Base-by-base conservation (phyloP, 2,888 invertebrate species). In the Formica aserva region DNA sequence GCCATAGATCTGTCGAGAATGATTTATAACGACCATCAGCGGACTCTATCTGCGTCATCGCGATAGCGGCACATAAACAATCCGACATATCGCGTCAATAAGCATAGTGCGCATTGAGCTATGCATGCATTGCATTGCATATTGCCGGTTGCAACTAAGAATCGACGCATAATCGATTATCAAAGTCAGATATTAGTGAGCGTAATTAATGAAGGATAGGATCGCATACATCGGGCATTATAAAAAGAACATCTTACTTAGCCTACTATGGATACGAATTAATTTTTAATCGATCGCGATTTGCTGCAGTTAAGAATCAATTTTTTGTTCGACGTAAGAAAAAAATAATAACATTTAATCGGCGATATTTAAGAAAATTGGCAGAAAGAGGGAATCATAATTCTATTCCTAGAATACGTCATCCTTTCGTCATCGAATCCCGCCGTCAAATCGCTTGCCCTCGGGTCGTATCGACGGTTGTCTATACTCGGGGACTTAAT, bases 401-500 rank as follows among this genome's bases (percentile, higher is more conserved):
- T 66, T 55, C 67, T 29, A 67, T 77, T 65, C 67, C 55, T n/a
- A 55, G 77, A n/a, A 67, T 32, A 11, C 67, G 55, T 55, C 41
- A 77, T 13, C 29, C 76, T 15, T 29, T 66, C 55, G 77, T 66
- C 71, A 45, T 78, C 60, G 60, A 48, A 69, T 62, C 13, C 13
- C 48, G 69, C 60, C 57, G 18, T 18, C 71, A 32, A 63, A 75
- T 72, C 81, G 77, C 67, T 72, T 72, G 83, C 77, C 77, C 66
- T 85, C 67, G 29, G 55, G 74, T 29, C 57, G 41, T 38, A 52
- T 38, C 26, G 76, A 66, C 41, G 62, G 9, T 55, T 22, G 32
- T 71, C 60, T 48, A 55, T 18, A 38, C 15, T 26, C 69, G 82
- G 71, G 41, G 78, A 88, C 32, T 83, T 85, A 85, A 88, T 88